Evolutionary conservation across 2,888 invertebrate genomes (phyloP), one percentile per base, ranked within the genome.

Genomic region (Stenodema calcarata): DNA sequence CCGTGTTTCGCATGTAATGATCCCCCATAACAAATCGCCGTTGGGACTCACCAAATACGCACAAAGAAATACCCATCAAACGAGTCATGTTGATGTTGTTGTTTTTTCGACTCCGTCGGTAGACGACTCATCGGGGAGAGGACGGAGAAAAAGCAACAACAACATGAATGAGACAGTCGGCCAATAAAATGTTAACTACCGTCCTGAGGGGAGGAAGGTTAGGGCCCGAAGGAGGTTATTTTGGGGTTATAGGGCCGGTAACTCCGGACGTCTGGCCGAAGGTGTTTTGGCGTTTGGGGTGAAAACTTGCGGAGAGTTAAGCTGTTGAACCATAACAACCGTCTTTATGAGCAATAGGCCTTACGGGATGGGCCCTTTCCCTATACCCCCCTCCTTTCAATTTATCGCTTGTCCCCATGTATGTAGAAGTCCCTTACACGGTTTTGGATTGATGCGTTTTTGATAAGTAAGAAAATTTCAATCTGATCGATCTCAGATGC

Each of bases 271-370:
- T 73, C 73, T 73, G 73, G 73, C 73, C 73, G 41, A 62, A 47
- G 41, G 73, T 73, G 73, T 73, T 73, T 73, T 41, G 73, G 73
- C 35, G 73, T 30, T 73, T 41, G 73, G 73, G 73, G 73, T 30
- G 73, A 41, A 73, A 73, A 41, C 73, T 73, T 30, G 73, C 62
- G 23, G 62, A 27, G 62, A 23, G 62, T 62, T 62, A 23, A 73
- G 73, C 73, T 35, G 41, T 62, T 73, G 70, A 73, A 73, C 35
- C 73, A 73, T 73, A 73, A 73, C 73, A 73, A 73, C 73, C 73
- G 73, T 73, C 73, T 73, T 73, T 73, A 73, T 73, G 73, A 41
- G 35, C 73, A 73, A 73, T 73, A 41, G 73, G 35, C 73, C 35
- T 73, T 35, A 73, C 70, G 70, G 70, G 14, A 35, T 35, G 35